Percentiles rank a stretch among this genome's conserved stretches.
These are phyloP conservation scores for Crypturellus undulatus DNA, from an alignment of 2,113 vertebrate genomes.

Conservation along the genomic window DNA sequence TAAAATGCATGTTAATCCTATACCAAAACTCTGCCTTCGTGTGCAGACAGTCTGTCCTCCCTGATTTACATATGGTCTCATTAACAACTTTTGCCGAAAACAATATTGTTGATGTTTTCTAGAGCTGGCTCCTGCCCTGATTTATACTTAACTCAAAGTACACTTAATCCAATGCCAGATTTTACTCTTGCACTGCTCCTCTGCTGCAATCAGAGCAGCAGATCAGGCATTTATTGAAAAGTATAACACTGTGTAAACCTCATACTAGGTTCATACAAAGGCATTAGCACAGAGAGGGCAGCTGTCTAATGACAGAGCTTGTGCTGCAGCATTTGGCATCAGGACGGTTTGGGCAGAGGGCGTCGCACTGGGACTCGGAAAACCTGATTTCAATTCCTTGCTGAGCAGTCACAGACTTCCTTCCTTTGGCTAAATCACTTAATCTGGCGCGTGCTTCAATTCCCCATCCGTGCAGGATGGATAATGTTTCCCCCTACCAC, in stretches of 20 bases:
- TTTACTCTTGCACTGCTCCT: background rate
- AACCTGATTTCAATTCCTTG: background rate
- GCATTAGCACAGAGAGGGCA: background rate
- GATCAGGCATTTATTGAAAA: background rate
- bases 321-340: background rate
- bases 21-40: background rate
- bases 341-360: background rate
- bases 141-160: background rate
- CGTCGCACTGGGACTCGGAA: background rate
- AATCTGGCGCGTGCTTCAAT: background rate
- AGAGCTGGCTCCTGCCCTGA: background rate
- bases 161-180: background rate
- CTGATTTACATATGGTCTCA: background rate
- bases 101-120: background rate
- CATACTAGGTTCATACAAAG: background rate
- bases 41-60: background rate
- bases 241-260: background rate
- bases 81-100: background rate
- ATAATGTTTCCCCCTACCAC: background rate
- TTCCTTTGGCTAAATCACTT: conserved; percentile 34
- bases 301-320: background rate
- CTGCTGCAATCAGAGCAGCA: background rate
- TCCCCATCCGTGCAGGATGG: background rate
- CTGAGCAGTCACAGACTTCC: conserved; percentile 18
- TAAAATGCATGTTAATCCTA: background rate